Base-by-base conservation (phyloP, 2,113 vertebrate genomes). In the Phycodurus eques region DNA sequence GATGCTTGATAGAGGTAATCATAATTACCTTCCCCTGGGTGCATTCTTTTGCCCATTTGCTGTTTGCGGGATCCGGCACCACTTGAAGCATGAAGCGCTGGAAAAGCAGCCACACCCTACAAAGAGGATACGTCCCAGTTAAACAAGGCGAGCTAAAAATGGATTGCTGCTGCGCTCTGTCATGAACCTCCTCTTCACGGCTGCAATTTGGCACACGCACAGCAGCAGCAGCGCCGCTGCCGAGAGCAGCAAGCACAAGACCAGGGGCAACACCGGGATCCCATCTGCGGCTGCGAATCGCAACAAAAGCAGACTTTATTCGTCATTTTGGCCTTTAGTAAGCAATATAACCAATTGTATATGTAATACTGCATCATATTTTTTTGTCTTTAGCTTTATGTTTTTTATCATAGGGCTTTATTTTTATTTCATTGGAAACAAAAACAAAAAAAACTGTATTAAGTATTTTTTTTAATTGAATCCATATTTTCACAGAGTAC, bases 1-100 rank as follows among this genome's bases (percentile, higher is more conserved):
- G 27, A 27, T 27, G 27, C 27, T 27, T 27, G 1, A 27, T 27
- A 27, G 27, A 27, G 1, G 27, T 27, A 27, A 1, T 27, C 27
- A 27, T 27, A 27, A 27, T 27, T 31, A 93, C 93, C 93, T 89
- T 84, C 6, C 81, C 79, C 46, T 77, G 72, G 5, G 27, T 57
- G 47, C 73, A 92, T 49, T 92, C 85, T 79, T 89, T 92, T 20
- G 92, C 93, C 91, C 93, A 94, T 81, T 91, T 93, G 85, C 93
- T 93, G 81, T 94, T 94, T 67, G 90, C 91, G 65, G 93, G 93
- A 83, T 94, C 93, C 22, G 93, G 93, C 47, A 94, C 87, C 17
- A 76, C 76, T 54, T 83, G 88, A 1, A 81, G 88, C 76, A 83
- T 78, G 35, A 91, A 56, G 68, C 84, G 87, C 14, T 74, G 75